These are phyloP conservation scores for Anolis sagrei DNA, from an alignment of 2,113 vertebrate genomes.

Conservation along the genomic window DNA sequence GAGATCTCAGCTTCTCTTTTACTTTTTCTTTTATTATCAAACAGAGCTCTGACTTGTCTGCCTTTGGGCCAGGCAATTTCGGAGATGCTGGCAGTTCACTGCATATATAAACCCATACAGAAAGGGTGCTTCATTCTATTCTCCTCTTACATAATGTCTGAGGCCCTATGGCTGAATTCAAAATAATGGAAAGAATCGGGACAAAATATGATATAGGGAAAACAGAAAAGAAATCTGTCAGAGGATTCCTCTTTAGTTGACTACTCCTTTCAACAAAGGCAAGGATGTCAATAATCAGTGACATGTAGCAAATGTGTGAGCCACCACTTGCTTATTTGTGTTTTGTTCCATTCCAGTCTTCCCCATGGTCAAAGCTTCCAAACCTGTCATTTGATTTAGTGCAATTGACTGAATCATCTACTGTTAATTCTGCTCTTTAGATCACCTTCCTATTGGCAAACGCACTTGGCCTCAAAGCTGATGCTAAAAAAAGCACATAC, in stretches of 20 bases:
- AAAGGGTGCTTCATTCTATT: not conserved
- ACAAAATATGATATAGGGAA: not conserved
- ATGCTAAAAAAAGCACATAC: not conserved
- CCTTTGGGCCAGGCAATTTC: conserved; percentile 32
- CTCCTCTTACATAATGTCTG: not conserved
- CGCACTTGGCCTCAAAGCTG: not conserved
- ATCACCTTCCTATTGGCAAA: accelerated
- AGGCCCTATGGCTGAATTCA: not conserved
- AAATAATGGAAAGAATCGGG: conserved; percentile 7
- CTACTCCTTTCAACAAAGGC: not conserved
- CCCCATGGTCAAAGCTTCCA: not conserved
- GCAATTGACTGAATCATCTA: accelerated
- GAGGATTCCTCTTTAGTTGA: not conserved
- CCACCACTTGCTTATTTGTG: not conserved
- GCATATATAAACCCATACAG: not conserved
- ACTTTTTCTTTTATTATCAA: conserved; percentile 43
- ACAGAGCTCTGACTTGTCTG: conserved; percentile 18
- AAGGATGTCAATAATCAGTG: conserved; percentile 23
- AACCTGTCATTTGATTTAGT: not conserved
- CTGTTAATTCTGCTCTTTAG: accelerated
- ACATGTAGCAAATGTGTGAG: conserved; percentile 9
- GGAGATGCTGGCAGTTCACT: conserved; percentile 1
- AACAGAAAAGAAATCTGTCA: not conserved
- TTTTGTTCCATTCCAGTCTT: not conserved
- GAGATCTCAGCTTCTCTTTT: conserved; percentile 29